Conservation (phyloP, 2,888 invertebrate genomes). For the Xylota sylvarum region DNA sequence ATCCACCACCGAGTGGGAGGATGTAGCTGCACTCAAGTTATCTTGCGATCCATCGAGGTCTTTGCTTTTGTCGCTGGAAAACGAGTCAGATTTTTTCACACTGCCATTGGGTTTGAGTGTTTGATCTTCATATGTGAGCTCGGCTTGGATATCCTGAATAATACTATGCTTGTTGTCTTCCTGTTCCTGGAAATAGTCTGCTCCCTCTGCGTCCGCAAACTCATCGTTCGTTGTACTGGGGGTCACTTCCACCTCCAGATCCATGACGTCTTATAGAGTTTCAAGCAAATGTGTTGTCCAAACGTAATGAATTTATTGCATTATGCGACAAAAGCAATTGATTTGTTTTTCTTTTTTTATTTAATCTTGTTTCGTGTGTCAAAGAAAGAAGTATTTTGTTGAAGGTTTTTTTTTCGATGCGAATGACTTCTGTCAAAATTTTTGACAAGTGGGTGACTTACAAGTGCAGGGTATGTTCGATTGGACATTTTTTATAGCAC, state of each 20-base stretch:
- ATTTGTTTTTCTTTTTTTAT: constrained; percentile 28
- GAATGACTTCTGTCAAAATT: constrained; percentile 42
- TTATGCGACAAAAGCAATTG: constrained; percentile 25
- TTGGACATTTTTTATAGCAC: constrained; percentile 1
- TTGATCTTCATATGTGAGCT: constrained; percentile 78
- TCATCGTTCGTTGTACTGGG: constrained; percentile 77
- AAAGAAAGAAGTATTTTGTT: constrained; percentile 64
- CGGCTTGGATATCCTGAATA: constrained; percentile 81
- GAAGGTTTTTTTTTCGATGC: constrained; percentile 31
- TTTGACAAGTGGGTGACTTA: constrained; percentile 29
- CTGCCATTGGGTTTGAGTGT: constrained; percentile 69
- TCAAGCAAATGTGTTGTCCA: neutral
- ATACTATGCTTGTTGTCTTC: constrained; percentile 81
- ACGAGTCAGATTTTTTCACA: constrained; percentile 78
- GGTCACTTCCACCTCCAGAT: constrained; percentile 57
- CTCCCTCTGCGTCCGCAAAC: constrained; percentile 81
- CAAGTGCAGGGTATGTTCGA: constrained; percentile 22
- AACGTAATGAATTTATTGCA: constrained; percentile 46
- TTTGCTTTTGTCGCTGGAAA: constrained; percentile 79
- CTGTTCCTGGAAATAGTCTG: constrained; percentile 79
- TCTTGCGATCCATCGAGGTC: constrained; percentile 81
- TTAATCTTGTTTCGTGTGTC: constrained; percentile 18
- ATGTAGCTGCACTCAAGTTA: constrained; percentile 79
- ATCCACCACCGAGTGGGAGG: constrained; percentile 71
- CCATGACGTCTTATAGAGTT: constrained; percentile 27